These are phyloP conservation scores for Lampris incognitus DNA, from an alignment of 2,113 vertebrate genomes.

Conservation along the genomic window DNA sequence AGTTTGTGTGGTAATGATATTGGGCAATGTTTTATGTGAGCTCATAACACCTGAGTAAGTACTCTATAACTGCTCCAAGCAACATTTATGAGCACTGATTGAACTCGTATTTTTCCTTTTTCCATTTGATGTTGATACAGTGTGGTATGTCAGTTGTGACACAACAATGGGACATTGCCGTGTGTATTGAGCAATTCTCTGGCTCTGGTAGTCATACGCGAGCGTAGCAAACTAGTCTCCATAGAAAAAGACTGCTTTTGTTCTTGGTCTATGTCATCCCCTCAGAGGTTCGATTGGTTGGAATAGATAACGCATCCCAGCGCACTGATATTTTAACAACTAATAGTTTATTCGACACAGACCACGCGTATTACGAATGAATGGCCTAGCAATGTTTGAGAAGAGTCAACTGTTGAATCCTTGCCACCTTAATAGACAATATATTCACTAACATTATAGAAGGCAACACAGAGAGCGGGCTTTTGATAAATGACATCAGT, in stretches of 20 bases:
- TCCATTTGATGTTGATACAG: neutral
- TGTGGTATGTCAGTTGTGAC: neutral
- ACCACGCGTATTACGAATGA: conserved; percentile 25
- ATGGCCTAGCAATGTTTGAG: conserved; percentile 33
- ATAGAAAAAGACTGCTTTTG: neutral
- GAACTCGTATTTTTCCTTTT: neutral
- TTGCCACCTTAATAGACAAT: no score
- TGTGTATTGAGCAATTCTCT: neutral
- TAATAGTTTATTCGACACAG: conserved; percentile 41
- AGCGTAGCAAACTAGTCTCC: conserved; percentile 11
- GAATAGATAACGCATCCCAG: conserved; percentile 50
- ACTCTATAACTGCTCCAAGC: neutral
- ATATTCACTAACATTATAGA: no score
- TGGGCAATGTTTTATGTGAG: neutral
- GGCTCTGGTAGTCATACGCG: neutral
- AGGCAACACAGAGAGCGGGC: no score
- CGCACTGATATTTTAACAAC: conserved; percentile 46
- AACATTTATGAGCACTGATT: neutral
- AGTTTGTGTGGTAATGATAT: neutral
- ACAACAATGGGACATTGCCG: no score
- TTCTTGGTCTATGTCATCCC: neutral
- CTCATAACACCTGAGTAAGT: neutral
- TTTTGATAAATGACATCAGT: no score
- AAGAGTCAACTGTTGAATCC: conserved; percentile 54
- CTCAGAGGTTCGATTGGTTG: no score